These are phyloP conservation scores for Thecophora atra DNA, from an alignment of 2,888 invertebrate species.

Conservation along the genomic window DNA sequence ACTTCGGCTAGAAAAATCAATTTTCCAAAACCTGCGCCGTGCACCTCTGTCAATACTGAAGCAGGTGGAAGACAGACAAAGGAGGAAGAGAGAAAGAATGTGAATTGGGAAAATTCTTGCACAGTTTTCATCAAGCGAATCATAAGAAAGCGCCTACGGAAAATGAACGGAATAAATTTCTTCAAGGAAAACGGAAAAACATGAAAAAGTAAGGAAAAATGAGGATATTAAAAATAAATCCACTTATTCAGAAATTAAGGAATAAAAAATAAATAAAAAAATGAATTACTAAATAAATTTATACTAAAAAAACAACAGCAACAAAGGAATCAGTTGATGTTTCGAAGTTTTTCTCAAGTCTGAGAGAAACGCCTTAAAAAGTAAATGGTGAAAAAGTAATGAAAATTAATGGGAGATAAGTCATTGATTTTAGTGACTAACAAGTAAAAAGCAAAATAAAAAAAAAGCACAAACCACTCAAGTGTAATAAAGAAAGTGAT, in stretches of 20 bases:
- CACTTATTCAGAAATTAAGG: background rate
- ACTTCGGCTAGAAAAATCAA: conserved; percentile 52
- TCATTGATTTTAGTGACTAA: background rate
- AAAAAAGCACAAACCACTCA: background rate
- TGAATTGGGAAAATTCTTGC: conserved; percentile 26
- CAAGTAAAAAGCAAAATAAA: background rate
- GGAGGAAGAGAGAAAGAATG: background rate
- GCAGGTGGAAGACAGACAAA: background rate
- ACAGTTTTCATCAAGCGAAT: conserved; percentile 26
- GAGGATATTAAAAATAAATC: background rate
- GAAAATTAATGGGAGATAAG: background rate
- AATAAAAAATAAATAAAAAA: background rate
- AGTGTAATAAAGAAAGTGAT: background rate
- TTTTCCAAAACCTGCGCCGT: conserved; percentile 58
- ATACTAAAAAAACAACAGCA: background rate
- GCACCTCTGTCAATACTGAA: background rate
- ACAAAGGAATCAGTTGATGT: background rate
- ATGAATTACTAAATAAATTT: conserved; percentile 3
- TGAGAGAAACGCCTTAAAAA: conserved; percentile 33
- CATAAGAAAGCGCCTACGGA: conserved; percentile 32
- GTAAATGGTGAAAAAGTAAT: background rate
- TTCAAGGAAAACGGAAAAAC: too few species aligned
- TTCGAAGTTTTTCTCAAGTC: background rate
- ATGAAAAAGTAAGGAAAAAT: too few species aligned
- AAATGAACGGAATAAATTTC: conserved; percentile 16